These are phyloP conservation scores for Torymus auratus DNA, from an alignment of 2,888 invertebrate species.

Conservation along the genomic window DNA sequence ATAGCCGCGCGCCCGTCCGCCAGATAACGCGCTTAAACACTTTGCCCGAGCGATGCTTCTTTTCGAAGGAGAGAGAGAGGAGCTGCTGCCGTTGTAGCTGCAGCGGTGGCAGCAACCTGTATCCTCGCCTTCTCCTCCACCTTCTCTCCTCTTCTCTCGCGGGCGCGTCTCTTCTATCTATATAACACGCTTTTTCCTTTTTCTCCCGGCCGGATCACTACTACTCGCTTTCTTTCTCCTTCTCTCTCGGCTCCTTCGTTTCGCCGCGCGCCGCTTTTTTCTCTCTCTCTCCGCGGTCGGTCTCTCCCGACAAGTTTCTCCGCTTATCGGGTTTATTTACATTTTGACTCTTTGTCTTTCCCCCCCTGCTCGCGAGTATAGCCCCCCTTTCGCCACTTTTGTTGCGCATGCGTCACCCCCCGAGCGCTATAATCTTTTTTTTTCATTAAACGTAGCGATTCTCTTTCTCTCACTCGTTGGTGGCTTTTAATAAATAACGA, in stretches of 20 bases:
- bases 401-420: background rate
- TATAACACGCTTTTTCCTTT: constrained; percentile 42
- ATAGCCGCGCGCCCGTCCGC: constrained; percentile 68
- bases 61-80: constrained; percentile 50
- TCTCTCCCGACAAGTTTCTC: background rate
- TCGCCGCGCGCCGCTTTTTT: background rate
- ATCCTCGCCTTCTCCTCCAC: constrained; percentile 35
- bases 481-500: no score
- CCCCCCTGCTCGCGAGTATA: background rate
- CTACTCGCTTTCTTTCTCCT: constrained; percentile 4
- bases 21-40: constrained; percentile 76
- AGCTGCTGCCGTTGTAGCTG: constrained; percentile 11
- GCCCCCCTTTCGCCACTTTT: background rate
- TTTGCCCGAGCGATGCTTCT: constrained; percentile 75
- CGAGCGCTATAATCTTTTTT: background rate
- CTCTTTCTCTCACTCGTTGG: no score
- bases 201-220: constrained; percentile 39
- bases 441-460: background rate
- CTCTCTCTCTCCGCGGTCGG: constrained; percentile 23
- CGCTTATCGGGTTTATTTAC: constrained; percentile 45
- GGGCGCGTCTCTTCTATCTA: constrained; percentile 20
- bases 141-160: constrained; percentile 35
- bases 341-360: constrained; percentile 40
- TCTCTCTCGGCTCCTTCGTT: constrained; percentile 13
- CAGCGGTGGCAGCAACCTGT: constrained; percentile 43